A percentile compares a stretch with the other conserved stretches of the same genome.
These are phyloP conservation scores for Drosophila tropicalis DNA, from an alignment of 1,140 invertebrate species.

Conservation along the genomic window DNA sequence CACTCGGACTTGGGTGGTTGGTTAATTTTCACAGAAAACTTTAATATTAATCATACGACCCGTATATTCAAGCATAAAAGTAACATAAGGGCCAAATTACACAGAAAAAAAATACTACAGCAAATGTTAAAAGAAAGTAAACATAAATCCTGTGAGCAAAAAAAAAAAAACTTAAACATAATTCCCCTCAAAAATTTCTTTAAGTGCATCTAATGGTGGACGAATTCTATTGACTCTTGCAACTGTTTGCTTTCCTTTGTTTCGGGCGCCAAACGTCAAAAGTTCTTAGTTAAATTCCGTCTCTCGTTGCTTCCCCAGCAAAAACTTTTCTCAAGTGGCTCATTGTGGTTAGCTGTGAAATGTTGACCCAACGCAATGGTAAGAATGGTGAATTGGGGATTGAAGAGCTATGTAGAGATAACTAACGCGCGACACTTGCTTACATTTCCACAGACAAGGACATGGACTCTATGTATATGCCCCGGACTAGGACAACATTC, in stretches of 20 bases:
- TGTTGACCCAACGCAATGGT: slow-evolving; percentile 65
- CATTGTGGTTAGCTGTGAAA: slow-evolving; percentile 73
- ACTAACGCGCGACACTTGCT: slow-evolving; percentile 63
- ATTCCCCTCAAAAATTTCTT: slow-evolving; percentile 18
- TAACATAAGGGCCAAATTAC: slow-evolving; percentile 1
- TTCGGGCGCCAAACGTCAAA: slow-evolving; percentile 70
- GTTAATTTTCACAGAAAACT: slow-evolving; percentile 76
- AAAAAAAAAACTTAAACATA: too few relatives aligned
- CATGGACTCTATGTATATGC: slow-evolving; percentile 41
- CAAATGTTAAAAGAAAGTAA: neutral
- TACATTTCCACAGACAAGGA: slow-evolving; percentile 60
- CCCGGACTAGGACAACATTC: slow-evolving; percentile 37
- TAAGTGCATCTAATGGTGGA: slow-evolving; percentile 25
- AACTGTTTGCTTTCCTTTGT: slow-evolving; percentile 40
- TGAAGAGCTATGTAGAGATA: slow-evolving; percentile 42
- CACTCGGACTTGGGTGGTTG: slow-evolving; percentile 3
- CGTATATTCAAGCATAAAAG: slow-evolving; percentile 52
- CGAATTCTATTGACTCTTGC: slow-evolving; percentile 54
- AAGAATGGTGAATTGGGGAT: slow-evolving; percentile 3
- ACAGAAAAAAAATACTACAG: neutral
- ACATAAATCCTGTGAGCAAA: neutral
- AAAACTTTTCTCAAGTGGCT: slow-evolving; percentile 76
- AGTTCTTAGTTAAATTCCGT: slow-evolving; percentile 77
- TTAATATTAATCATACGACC: slow-evolving; percentile 79
- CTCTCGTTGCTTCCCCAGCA: slow-evolving; percentile 34